These are phyloP conservation scores for Artemisiospiza belli DNA, from an alignment of 2,113 vertebrate species.

Conservation along the genomic window DNA sequence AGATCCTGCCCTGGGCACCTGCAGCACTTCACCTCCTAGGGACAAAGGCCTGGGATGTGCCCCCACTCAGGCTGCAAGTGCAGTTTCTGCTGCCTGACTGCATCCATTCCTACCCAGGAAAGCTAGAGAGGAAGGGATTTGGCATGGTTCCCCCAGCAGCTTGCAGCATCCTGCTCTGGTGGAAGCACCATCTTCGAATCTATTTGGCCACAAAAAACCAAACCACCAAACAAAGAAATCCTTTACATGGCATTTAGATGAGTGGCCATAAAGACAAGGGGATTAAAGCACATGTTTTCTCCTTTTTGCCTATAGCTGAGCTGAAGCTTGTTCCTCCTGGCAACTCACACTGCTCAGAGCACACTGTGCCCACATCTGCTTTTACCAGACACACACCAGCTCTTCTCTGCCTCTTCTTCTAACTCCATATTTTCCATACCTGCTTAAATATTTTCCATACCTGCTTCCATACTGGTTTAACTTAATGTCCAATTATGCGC, in stretches of 20 bases:
- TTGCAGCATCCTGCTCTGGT: neutral
- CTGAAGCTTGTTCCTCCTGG: neutral
- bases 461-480: neutral
- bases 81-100: neutral
- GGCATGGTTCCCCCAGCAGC: neutral
- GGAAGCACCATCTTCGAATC: neutral
- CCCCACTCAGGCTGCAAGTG: neutral
- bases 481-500: neutral
- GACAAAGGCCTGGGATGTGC: neutral
- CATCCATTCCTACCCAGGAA: neutral
- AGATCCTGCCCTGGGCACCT: neutral
- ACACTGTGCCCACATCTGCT: neutral
- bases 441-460: neutral
- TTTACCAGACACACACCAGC: neutral
- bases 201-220: neutral
- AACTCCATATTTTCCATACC: neutral
- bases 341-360: neutral
- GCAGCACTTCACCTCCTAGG: neutral
- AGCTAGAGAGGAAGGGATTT: neutral
- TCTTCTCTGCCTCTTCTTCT: neutral
- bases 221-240: neutral
- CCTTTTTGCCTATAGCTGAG: neutral
- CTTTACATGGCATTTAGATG: neutral
- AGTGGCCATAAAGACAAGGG: neutral
- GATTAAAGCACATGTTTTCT: neutral